Base-by-base conservation (phyloP, 2,113 vertebrate species). In the Anarhynchus alexandrinus region DNA sequence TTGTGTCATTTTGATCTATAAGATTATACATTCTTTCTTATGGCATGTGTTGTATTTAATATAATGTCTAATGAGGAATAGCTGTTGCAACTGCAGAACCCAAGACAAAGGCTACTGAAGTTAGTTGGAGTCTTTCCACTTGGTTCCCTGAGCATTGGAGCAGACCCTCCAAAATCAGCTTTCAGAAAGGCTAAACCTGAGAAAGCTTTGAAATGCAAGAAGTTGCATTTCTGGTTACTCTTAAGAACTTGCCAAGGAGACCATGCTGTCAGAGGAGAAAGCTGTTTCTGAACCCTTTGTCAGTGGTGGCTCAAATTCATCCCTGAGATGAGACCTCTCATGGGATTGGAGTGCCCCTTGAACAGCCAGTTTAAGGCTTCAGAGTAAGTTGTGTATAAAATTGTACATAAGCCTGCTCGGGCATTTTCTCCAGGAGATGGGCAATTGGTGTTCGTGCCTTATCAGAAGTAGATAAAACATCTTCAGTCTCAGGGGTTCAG, bases 401-500 rank as follows among this genome's bases (percentile, higher is more conserved):
- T 6, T 6, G 6, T 64, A 20, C 12, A 2, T 49, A 67, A 71
- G 11, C 18, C 29, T 78, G 23, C 30, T 78, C 0, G 2, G 42
- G 10, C 10, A 2, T 66, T 91, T 84, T 64, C 36, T 21, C 19
- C 11, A 58, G 26, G 16, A 74, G 20, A 61, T 42, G 10, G 3
- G 25, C 0, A 0, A 16, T 11, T 66, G 34, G 10, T 88, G 30
- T 70, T 91, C 26, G 7, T 4, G 2, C 0, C 0, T 67, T 36
- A 14, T 54, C 19, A 78, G 51, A 78, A 62, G 27, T 1, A 70
- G 5, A 12, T 54, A n/a, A 70, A 34, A 36, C 2, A 3, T 26
- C 5, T 70, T 58, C 29, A 30, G 11, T 59, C 15, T 71, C 10
- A 3, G 1, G 7, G 4, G 7, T 74, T 86, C 25, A 69, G 14